Conservation (phyloP, 2,888 invertebrate species). For the Drosophila pullipes region DNA sequence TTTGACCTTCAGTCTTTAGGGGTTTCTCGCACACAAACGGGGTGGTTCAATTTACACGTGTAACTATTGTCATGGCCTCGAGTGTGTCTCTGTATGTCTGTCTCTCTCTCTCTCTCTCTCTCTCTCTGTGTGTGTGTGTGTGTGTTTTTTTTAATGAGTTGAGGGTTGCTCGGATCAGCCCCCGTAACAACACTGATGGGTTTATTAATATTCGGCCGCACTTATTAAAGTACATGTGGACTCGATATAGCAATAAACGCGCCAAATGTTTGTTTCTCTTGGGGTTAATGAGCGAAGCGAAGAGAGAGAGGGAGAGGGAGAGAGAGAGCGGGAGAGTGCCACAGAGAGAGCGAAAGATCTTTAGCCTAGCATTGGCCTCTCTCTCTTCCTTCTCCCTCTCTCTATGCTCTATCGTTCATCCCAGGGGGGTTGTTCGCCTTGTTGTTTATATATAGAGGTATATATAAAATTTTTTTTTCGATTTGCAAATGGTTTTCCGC, state of each 20-base stretch:
- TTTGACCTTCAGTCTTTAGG: constrained; percentile 45
- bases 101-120: neutral
- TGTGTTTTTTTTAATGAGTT: neutral
- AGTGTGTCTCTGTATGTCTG: constrained; percentile 2
- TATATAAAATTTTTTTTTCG: constrained; percentile 41
- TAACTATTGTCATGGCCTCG: constrained; percentile 53
- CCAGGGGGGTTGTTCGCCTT: constrained; percentile 59
- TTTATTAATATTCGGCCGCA: constrained; percentile 68
- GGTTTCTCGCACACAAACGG: constrained; percentile 33
- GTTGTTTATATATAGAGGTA: constrained; percentile 14
- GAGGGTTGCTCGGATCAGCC: constrained; percentile 68
- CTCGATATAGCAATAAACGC: constrained; percentile 62
- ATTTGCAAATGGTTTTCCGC: constrained; percentile 82
- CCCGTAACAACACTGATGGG: constrained; percentile 66
- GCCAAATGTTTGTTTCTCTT: constrained; percentile 68
- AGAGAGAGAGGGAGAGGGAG: neutral
- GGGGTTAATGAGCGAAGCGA: constrained; percentile 59
- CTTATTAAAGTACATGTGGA: constrained; percentile 50
- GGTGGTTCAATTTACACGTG: constrained; percentile 55
- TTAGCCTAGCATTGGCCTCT: neutral
- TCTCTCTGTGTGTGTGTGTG: constrained; percentile 7
- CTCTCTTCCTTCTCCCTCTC: neutral
- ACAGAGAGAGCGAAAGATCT: neutral
- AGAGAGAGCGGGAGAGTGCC: neutral
- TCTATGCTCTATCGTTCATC: constrained; percentile 8